These are phyloP conservation scores for Lagocephalus sceleratus DNA, from an alignment of 2,797 vertebrate genomes.

Conservation along the genomic window DNA sequence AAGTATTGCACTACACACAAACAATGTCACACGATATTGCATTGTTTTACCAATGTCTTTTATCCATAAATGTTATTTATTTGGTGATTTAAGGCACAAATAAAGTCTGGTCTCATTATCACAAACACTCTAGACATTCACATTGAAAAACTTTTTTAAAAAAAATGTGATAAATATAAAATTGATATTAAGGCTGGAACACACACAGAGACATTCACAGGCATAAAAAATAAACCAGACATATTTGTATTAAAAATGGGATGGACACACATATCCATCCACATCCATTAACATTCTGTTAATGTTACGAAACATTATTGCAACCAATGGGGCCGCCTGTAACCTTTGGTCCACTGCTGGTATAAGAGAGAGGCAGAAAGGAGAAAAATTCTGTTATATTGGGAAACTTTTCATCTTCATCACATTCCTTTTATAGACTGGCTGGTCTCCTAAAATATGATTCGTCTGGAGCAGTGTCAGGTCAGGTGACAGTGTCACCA, in stretches of 20 bases:
- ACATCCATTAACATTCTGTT: slow-evolving; percentile 35
- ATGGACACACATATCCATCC: slow-evolving; percentile 34
- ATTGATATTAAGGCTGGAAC: slow-evolving; percentile 77
- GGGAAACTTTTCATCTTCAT: slow-evolving; percentile 32
- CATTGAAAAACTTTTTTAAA: slow-evolving; percentile 87
- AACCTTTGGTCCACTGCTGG: slow-evolving; percentile 55
- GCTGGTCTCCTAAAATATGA: slow-evolving; percentile 39
- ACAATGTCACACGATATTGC: too few relatives aligned
- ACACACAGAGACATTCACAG: slow-evolving; percentile 61
- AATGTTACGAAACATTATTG: slow-evolving; percentile 48
- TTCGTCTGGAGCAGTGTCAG: slow-evolving; percentile 42
- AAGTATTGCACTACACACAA: slow-evolving; percentile 19
- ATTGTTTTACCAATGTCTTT: not conserved
- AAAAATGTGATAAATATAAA: slow-evolving; percentile 88
- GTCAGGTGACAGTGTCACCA: slow-evolving; percentile 49
- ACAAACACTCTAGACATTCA: slow-evolving; percentile 88
- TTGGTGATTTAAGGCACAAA: slow-evolving; percentile 88
- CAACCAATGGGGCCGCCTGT: slow-evolving; percentile 41
- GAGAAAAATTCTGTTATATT: slow-evolving; percentile 11
- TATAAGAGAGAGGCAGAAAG: slow-evolving; percentile 34
- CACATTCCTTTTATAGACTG: slow-evolving; percentile 35
- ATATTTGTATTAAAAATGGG: slow-evolving; percentile 28
- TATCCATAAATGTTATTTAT: slow-evolving; percentile 80
- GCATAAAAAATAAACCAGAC: slow-evolving; percentile 37
- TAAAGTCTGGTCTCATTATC: slow-evolving; percentile 75